Evolutionary conservation across 1,140 invertebrate species (phyloP).

Genomic region (Drosophila takahashii): DNA sequence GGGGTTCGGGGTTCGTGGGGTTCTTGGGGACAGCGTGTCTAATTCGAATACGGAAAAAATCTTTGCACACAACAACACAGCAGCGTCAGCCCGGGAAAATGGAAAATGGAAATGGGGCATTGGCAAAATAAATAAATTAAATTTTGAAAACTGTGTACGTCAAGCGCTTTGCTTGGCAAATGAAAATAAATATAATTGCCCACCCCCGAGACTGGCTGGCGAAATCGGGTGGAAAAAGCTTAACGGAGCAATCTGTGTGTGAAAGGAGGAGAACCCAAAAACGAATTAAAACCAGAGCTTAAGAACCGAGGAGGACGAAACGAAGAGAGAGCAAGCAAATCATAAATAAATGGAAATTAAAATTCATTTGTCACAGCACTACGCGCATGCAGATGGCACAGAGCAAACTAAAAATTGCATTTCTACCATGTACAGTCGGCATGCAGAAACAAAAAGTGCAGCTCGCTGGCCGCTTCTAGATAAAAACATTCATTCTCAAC

Average conservation of each 20-base stretch:
- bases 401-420: conserved; percentile 38
- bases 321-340: conserved; percentile 70
- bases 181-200: conserved; percentile 38
- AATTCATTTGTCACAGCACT: conserved; percentile 64
- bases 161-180: conserved; percentile 18
- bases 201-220: conserved; percentile 16
- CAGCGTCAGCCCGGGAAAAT: conserved; percentile 27
- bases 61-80: conserved; percentile 74
- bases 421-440: conserved; percentile 38
- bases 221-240: conserved; percentile 25
- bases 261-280: conserved; percentile 27
- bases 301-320: conserved; percentile 22
- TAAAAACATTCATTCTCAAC: conserved; percentile 65
- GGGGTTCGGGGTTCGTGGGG: conserved; percentile 10
- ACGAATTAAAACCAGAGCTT: conserved; percentile 37
- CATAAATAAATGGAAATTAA: conserved; percentile 74
- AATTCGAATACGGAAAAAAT: conserved; percentile 57
- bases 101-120: conserved; percentile 33
- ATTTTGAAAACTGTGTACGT: conserved; percentile 34
- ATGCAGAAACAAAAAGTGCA: conserved; percentile 58
- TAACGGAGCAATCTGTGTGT: conserved; percentile 27
- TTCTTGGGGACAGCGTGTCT: conserved; percentile 11
- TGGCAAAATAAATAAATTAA: conserved; percentile 57
- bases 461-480: conserved; percentile 51
- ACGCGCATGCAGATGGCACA: conserved; percentile 65